A percentile compares a stretch with the other conserved stretches of the same genome.
These are phyloP conservation scores for Pectinophora gossypiella DNA, from an alignment of 1,140 invertebrate species.

Conservation along the genomic window DNA sequence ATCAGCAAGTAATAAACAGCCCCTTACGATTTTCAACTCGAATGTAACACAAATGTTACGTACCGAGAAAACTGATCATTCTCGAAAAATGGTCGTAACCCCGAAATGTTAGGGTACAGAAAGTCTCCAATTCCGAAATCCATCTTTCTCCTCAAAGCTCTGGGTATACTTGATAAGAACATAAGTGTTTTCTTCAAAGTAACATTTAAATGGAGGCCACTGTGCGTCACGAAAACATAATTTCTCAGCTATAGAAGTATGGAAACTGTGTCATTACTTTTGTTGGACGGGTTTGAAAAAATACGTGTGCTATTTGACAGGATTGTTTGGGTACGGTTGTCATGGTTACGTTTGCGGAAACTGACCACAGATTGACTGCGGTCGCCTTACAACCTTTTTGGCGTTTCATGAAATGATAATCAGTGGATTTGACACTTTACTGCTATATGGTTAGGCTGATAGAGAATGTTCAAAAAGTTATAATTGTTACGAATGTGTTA, in stretches of 20 bases:
- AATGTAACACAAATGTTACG: too few species aligned
- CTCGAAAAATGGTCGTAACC: constrained; percentile 48
- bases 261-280: constrained; percentile 39
- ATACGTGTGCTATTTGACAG: constrained; percentile 50
- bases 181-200: constrained; percentile 20
- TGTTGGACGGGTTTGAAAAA: constrained; percentile 34
- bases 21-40: too few species aligned
- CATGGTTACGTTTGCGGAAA: constrained; percentile 54
- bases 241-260: constrained; percentile 19
- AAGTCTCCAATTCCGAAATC: constrained; percentile 61
- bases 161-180: constrained; percentile 35
- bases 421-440: too few species aligned
- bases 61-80: constrained; percentile 52
- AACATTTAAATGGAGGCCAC: constrained; percentile 18
- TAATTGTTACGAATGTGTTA: too few species aligned
- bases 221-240: constrained; percentile 30
- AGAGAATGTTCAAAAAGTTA: too few species aligned
- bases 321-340: constrained; percentile 48
- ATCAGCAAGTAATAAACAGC: too few species aligned
- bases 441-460: too few species aligned
- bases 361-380: constrained; percentile 14
- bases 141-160: constrained; percentile 42
- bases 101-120: constrained; percentile 49
- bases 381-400: constrained; percentile 18
- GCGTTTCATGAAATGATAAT: constrained; percentile 11